Percentiles rank a stretch among this genome's conserved stretches.
Evolutionary conservation across 1,140 invertebrate species (phyloP).

Genomic region (Lysiphlebus fabarum): DNA sequence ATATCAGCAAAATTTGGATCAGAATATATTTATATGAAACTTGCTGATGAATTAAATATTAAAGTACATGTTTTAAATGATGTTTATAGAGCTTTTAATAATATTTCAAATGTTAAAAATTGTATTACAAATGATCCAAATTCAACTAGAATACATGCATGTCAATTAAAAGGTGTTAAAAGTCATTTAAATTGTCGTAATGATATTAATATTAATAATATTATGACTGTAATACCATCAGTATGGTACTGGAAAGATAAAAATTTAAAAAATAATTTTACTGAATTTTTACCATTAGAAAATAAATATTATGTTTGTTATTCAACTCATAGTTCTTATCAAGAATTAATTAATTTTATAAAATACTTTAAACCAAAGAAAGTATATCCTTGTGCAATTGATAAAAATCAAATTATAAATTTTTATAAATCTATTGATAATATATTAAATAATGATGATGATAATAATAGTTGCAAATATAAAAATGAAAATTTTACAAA

Average conservation of each 20-base stretch:
- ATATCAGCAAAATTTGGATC: slow-evolving; percentile 59
- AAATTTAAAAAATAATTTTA: slow-evolving; percentile 35
- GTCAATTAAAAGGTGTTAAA: slow-evolving; percentile 33
- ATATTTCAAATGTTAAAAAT: slow-evolving; percentile 49
- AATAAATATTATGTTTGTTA: slow-evolving; percentile 59
- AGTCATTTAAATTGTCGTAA: slow-evolving; percentile 33
- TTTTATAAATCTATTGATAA: slow-evolving; percentile 5
- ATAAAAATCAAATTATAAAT: slow-evolving; percentile 23
- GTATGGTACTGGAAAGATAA: slow-evolving; percentile 55
- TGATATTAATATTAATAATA: slow-evolving; percentile 28
- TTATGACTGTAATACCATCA: slow-evolving; percentile 55
- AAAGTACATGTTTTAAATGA: slow-evolving; percentile 56
- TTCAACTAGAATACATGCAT: slow-evolving; percentile 52
- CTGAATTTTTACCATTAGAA: slow-evolving; percentile 31
- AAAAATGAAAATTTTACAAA: slow-evolving; percentile 25
- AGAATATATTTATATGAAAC: slow-evolving; percentile 61
- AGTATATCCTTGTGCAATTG: slow-evolving; percentile 55
- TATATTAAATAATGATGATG: too few relatives aligned
- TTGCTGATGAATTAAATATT: slow-evolving; percentile 53
- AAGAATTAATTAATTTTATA: slow-evolving; percentile 58
- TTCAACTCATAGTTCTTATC: slow-evolving; percentile 62
- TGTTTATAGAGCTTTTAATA: slow-evolving; percentile 43
- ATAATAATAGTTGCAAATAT: slow-evolving; percentile 7
- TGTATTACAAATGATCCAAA: slow-evolving; percentile 44
- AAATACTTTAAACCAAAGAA: slow-evolving; percentile 56